Percentiles rank a stretch among this genome's conserved stretches.
These are phyloP conservation scores for Chaetodon trifascialis DNA, from an alignment of 2,113 vertebrate species.

Conservation along the genomic window DNA sequence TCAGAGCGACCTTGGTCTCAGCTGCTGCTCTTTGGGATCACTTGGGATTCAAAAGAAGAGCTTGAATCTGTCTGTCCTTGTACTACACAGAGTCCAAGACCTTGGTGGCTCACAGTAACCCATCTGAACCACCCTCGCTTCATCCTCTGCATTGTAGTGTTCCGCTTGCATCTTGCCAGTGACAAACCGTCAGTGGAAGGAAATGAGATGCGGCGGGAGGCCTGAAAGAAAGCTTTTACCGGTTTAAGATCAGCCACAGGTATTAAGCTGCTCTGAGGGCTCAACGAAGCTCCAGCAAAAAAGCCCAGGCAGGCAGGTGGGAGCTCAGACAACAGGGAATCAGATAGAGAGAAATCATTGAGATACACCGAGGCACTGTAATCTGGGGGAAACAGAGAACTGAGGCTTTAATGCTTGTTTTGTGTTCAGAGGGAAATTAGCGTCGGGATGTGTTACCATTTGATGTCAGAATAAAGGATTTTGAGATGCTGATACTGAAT, in stretches of 20 bases:
- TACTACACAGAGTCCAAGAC: background rate
- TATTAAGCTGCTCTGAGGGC: slow-evolving; percentile 68
- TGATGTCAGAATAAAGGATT: slow-evolving; percentile 45
- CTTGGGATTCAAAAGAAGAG: slow-evolving; percentile 23
- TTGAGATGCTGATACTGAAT: slow-evolving; percentile 13
- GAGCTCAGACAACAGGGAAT: slow-evolving; percentile 45
- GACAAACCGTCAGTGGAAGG: slow-evolving; percentile 21
- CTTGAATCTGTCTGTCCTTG: slow-evolving; percentile 3
- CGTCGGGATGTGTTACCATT: slow-evolving; percentile 12
- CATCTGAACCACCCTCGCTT: slow-evolving; percentile 5
- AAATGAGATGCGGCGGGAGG: slow-evolving; percentile 71
- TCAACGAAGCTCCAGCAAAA: slow-evolving; percentile 51
- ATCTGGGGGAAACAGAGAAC: slow-evolving; percentile 50
- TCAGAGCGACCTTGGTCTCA: slow-evolving; percentile 8
- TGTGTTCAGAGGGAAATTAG: slow-evolving; percentile 38
- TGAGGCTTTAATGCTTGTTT: slow-evolving; percentile 51
- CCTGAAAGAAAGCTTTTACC: slow-evolving; percentile 58
- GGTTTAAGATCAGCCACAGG: slow-evolving; percentile 69
- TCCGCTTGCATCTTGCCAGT: slow-evolving; percentile 13
- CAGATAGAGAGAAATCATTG: slow-evolving; percentile 53
- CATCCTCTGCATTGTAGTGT: slow-evolving; percentile 24
- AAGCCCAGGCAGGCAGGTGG: slow-evolving; percentile 45
- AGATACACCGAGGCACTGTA: slow-evolving; percentile 26
- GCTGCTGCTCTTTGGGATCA: background rate
- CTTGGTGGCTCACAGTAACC: slow-evolving; percentile 17